phyloP scores from a whole-genome alignment of 2,113 vertebrate genomes.

The Leptobrachium ailaonicum region DNA sequence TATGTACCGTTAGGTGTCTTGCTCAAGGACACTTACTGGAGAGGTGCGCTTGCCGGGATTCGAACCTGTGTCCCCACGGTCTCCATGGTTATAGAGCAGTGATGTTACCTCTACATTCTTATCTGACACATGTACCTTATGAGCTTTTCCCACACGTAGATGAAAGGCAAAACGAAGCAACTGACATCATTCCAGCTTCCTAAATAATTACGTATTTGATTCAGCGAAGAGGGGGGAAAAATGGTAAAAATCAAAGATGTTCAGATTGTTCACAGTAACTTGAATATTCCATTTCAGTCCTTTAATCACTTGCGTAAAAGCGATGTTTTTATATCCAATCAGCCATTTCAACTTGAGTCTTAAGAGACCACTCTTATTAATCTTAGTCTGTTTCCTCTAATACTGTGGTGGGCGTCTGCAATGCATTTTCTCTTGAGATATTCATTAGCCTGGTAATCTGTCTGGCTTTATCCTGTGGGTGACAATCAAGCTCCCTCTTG shows the following conservation, averaged over 20 bases:
- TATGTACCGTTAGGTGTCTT: no score
- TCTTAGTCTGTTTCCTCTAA: background rate
- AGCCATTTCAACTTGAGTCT: background rate
- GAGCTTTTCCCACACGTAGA: no score
- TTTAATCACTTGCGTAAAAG: background rate
- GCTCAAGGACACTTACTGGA: no score
- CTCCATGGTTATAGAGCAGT: no score
- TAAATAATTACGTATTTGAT: no score
- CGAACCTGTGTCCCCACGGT: no score
- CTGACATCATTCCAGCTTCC: no score
- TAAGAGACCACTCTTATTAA: background rate
- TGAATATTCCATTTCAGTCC: slow-evolving; percentile 2
- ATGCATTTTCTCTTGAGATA: slow-evolving; percentile 17
- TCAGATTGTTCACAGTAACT: background rate
- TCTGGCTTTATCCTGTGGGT: slow-evolving; percentile 19
- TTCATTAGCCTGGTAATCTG: slow-evolving; percentile 20
- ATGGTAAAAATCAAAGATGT: background rate
- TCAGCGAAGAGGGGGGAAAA: background rate
- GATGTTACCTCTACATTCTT: no score
- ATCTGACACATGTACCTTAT: no score
- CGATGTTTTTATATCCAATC: background rate
- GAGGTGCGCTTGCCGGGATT: no score
- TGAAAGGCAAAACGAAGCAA: no score
- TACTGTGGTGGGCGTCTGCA: background rate
- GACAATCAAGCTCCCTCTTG: slow-evolving; percentile 12